A percentile compares a stretch with the other conserved stretches of the same genome.
Conservation (phyloP, 1,140 invertebrate species). For the Aphelenchoides besseyi region DNA sequence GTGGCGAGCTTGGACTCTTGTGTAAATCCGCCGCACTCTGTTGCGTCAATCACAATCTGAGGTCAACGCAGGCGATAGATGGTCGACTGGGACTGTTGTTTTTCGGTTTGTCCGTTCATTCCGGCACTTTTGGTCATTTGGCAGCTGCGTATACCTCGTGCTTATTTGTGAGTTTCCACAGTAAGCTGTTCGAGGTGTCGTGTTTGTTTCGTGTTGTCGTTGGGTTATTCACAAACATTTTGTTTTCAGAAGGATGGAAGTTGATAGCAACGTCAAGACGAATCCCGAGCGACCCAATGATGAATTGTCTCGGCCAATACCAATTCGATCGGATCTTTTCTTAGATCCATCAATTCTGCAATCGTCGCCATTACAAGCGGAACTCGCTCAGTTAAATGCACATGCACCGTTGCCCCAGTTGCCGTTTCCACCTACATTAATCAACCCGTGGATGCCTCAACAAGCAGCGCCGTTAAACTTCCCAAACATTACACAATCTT, state of each 20-base stretch:
- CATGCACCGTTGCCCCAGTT: not conserved
- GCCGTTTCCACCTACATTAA: not conserved
- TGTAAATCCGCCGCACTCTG: not conserved
- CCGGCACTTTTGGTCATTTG: not conserved
- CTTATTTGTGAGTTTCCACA: not conserved
- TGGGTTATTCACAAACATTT: not conserved
- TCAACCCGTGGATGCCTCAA: not conserved
- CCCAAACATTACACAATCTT: not conserved
- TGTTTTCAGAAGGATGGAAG: not conserved
- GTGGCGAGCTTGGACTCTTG: not conserved
- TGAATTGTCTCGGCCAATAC: not conserved
- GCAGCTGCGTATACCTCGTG: not conserved
- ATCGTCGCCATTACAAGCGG: not conserved
- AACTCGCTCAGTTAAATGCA: not conserved
- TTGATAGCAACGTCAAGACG: not conserved
- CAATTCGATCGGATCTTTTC: not conserved
- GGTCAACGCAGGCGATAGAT: not conserved
- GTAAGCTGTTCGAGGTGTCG: not conserved
- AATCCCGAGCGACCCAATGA: not conserved
- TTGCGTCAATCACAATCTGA: not conserved
- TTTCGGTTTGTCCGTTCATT: not conserved
- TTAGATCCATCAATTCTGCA: not conserved
- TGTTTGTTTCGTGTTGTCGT: not conserved
- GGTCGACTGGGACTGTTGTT: not conserved
- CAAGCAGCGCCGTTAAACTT: not conserved